Percentiles rank a stretch among this genome's conserved stretches.
These are phyloP conservation scores for Orycteropus afer DNA, from an alignment of 2,113 vertebrate species.

Conservation along the genomic window DNA sequence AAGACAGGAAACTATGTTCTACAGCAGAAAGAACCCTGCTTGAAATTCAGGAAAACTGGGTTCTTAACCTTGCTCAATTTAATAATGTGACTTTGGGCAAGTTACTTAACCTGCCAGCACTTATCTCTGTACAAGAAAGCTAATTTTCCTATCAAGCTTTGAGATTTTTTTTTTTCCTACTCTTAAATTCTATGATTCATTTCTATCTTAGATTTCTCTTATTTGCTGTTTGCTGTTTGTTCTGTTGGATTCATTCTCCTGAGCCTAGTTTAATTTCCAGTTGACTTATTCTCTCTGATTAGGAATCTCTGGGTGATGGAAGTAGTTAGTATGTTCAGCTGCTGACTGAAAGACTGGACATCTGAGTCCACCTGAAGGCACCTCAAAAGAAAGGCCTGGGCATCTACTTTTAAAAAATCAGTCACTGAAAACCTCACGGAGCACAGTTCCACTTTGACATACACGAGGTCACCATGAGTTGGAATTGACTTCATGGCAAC, in stretches of 20 bases:
- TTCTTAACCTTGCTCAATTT: neutral
- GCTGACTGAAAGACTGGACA: neutral
- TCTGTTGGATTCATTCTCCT: neutral
- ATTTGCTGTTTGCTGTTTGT: neutral
- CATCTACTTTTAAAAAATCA: neutral
- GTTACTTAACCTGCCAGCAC: neutral
- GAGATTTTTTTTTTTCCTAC: neutral
- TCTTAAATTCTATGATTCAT: conserved; percentile 52
- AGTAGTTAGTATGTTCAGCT: neutral
- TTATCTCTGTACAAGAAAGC: conserved; percentile 35
- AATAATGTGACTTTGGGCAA: neutral
- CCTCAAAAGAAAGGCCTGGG: neutral
- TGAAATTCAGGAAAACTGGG: neutral
- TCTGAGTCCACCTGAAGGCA: neutral
- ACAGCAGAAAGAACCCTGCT: neutral
- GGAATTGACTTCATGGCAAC: neutral
- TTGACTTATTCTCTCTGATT: neutral
- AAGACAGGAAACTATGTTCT: neutral
- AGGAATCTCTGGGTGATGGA: neutral
- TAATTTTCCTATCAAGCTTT: conserved; percentile 20
- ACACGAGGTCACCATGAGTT: neutral
- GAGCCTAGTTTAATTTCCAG: neutral
- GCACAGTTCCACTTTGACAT: neutral
- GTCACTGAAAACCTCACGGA: neutral
- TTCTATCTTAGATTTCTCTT: conserved; percentile 30